Percentiles rank a stretch among this genome's conserved stretches.
Evolutionary conservation across 2,797 vertebrate genomes (phyloP).

Genomic region (Okamejei kenojei): DNA sequence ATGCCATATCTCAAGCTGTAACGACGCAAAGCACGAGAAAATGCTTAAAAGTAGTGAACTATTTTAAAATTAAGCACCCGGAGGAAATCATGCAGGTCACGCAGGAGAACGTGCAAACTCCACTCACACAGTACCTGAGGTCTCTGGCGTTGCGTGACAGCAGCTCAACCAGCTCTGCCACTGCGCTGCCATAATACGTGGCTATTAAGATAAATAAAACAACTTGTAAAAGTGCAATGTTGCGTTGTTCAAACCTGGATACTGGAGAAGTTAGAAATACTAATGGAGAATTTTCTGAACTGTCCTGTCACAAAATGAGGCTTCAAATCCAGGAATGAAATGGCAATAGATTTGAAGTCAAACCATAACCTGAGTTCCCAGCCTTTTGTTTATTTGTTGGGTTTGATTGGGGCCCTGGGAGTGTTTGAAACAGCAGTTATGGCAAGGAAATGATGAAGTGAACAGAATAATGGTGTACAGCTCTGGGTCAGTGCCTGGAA

Average conservation of each 20-base stretch:
- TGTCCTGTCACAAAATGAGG: background rate
- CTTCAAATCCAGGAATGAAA: background rate
- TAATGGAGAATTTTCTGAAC: background rate
- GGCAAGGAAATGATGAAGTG: constrained; percentile 53
- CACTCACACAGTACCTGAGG: too few relatives aligned
- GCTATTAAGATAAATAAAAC: too few relatives aligned
- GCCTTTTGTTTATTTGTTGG: constrained; percentile 21
- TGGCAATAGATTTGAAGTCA: background rate
- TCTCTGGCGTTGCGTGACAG: too few relatives aligned
- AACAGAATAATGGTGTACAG: constrained; percentile 47
- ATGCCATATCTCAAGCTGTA: too few relatives aligned
- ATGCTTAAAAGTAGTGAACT: too few relatives aligned
- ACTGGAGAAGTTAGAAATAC: background rate
- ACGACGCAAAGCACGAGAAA: too few relatives aligned
- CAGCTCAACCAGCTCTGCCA: too few relatives aligned
- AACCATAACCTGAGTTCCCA: background rate
- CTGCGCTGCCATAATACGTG: too few relatives aligned
- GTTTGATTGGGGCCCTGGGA: background rate
- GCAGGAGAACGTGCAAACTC: too few relatives aligned
- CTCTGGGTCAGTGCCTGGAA: constrained; percentile 54
- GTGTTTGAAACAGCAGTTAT: constrained; percentile 41
- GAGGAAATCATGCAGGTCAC: too few relatives aligned
- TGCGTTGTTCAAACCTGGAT: background rate
- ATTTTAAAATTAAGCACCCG: too few relatives aligned
- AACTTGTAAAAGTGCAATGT: background rate